phyloP scores from a whole-genome alignment of 1,140 invertebrate genomes.

The Tetramorium simillimum region DNA sequence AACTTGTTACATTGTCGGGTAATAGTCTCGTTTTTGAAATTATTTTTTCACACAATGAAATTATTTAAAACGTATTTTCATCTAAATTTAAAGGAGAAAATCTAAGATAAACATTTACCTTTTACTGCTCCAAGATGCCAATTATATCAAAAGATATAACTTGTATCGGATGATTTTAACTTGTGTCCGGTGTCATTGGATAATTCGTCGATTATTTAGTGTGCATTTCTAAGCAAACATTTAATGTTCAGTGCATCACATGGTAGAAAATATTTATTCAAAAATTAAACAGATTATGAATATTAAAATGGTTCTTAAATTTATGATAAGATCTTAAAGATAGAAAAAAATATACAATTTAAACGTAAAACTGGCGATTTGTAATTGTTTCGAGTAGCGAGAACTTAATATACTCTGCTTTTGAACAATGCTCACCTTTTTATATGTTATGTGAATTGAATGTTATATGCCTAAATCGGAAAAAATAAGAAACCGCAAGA shows the following conservation, averaged over 20 bases:
- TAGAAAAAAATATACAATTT: neutral
- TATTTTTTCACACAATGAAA: neutral
- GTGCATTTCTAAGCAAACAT: neutral
- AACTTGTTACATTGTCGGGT: neutral
- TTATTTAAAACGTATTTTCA: neutral
- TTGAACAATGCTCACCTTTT: neutral
- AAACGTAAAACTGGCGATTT: neutral
- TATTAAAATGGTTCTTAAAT: neutral
- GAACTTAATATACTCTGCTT: neutral
- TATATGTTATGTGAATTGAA: neutral
- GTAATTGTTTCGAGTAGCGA: neutral
- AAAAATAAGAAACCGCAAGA: conserved; percentile 54
- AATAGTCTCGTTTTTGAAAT: neutral
- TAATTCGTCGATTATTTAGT: neutral
- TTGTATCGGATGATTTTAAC: neutral
- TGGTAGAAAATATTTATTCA: neutral
- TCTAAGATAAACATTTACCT: neutral
- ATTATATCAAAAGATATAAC: neutral
- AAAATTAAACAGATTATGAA: neutral
- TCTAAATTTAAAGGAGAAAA: neutral
- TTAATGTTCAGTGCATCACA: neutral
- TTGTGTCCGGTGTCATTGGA: neutral
- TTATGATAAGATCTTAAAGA: neutral
- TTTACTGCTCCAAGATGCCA: neutral
- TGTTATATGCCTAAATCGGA: conserved; percentile 18